A percentile compares a stretch with the other conserved stretches of the same genome.
Conservation (phyloP, 2,888 invertebrate genomes). For the Nemurella pictetii region DNA sequence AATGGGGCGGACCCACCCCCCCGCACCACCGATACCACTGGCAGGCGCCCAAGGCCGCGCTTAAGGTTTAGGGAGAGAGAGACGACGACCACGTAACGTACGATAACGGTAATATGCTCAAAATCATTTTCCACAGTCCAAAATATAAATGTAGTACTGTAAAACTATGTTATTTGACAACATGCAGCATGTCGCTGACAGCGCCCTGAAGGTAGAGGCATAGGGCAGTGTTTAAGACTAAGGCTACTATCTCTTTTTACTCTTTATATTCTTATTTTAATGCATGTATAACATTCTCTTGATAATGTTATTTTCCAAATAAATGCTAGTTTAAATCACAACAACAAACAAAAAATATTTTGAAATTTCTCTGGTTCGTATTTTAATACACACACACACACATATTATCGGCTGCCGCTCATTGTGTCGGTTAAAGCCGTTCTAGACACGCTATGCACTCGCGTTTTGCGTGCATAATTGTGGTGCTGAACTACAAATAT, state of each 20-base stretch:
- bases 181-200: neutral
- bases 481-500: neutral
- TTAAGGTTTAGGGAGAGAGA: constrained; percentile 9
- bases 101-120: constrained; percentile 9
- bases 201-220: neutral
- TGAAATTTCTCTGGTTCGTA: neutral
- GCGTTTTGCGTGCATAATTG: neutral
- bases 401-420: neutral
- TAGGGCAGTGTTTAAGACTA: neutral
- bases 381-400: neutral
- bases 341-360: neutral
- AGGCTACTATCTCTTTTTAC: neutral
- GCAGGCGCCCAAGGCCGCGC: constrained; percentile 28
- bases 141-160: neutral
- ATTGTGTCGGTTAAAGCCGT: neutral
- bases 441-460: neutral
- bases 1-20: constrained; percentile 35
- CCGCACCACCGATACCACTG: constrained; percentile 34
- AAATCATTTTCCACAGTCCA: constrained; percentile 1
- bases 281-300: neutral
- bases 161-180: neutral
- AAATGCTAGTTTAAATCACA: neutral
- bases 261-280: neutral
- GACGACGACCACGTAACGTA: neutral
- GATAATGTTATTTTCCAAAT: neutral